Base-by-base conservation (phyloP, 2,113 vertebrate genomes). In the Trematocara marginatum region DNA sequence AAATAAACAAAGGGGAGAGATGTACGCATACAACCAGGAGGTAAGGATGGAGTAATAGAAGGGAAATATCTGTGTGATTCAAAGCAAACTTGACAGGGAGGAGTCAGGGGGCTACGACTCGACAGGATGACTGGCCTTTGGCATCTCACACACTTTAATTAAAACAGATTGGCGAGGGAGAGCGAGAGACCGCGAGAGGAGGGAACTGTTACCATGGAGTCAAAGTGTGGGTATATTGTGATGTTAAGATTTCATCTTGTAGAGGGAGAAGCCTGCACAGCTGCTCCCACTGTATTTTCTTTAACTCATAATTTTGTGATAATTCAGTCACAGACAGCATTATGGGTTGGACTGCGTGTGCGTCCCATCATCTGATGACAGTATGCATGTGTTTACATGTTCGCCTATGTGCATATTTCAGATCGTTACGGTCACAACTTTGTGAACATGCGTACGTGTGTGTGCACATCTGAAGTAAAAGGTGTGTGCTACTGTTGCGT, bases 91-190 rank as follows among this genome's bases (percentile, higher is more conserved):
- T 88, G 89, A 93, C 87, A 87, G 69, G 78, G 87, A 83, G 38
- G 87, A 92, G 89, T 78, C 81, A 47, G 80, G 86, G 86, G 86
- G 83, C 71, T 89, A 90, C 35, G 8, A 54, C 69, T 45, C 81
- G 74, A 85, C 74, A 26, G 76, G 84, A 82, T 92, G 71, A 90
- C 85, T 84, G 87, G 86, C 91, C 93, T 95, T 94, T 95, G 93
- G 95, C 90, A 92, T 91, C 93, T 90, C 71, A 79, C 89, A 85
- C 85, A 59, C 91, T 92, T 95, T 95, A 94, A 95, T 96, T 96
- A 94, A 95, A 96, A 91, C 64, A 91, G 91, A 94, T 91, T 91
- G 88, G 80, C 29, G 79, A 89, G 79, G 53, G 79, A 87, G 80
- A 69, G 69, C 0, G 5, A 47, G 38, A 12, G 61, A 13, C 79